Evolutionary conservation across 2,888 invertebrate species (phyloP).

Genomic region (Petrolisthes cinctipes): DNA sequence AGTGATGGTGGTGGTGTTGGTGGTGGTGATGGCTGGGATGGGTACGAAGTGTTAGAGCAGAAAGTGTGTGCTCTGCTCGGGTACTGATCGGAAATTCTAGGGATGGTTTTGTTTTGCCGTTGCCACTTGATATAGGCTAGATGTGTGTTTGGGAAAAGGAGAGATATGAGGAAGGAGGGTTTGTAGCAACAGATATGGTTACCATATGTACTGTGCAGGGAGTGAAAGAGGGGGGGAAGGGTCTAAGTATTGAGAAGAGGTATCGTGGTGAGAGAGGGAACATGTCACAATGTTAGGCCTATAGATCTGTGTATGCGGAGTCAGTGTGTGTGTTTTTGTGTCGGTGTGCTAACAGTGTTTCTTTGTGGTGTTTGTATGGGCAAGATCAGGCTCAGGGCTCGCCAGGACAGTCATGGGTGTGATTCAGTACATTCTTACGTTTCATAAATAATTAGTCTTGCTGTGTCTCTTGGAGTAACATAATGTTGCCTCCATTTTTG

Average conservation of each 20-base stretch:
- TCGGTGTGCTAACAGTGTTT: background rate
- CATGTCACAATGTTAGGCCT: background rate
- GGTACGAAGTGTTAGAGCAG: too few relatives aligned
- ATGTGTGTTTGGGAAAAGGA: background rate
- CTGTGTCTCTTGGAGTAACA: too few relatives aligned
- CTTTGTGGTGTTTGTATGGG: background rate
- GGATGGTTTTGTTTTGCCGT: too few relatives aligned
- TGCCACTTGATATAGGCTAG: too few relatives aligned
- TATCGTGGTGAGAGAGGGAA: background rate
- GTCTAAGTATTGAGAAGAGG: background rate
- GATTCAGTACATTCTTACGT: background rate
- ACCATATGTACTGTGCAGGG: background rate
- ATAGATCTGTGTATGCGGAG: background rate
- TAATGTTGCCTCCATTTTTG: too few relatives aligned
- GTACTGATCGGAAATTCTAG: too few relatives aligned
- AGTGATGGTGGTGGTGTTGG: too few relatives aligned
- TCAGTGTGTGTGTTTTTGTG: background rate
- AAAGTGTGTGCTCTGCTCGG: too few relatives aligned
- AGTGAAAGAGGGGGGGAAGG: background rate
- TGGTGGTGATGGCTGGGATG: too few relatives aligned
- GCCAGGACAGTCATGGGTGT: background rate
- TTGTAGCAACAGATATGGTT: background rate
- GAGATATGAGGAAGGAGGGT: background rate
- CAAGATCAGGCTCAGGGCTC: background rate
- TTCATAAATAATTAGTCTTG: background rate